These are phyloP conservation scores for Poecile atricapillus DNA, from an alignment of 2,113 vertebrate genomes.

Conservation along the genomic window DNA sequence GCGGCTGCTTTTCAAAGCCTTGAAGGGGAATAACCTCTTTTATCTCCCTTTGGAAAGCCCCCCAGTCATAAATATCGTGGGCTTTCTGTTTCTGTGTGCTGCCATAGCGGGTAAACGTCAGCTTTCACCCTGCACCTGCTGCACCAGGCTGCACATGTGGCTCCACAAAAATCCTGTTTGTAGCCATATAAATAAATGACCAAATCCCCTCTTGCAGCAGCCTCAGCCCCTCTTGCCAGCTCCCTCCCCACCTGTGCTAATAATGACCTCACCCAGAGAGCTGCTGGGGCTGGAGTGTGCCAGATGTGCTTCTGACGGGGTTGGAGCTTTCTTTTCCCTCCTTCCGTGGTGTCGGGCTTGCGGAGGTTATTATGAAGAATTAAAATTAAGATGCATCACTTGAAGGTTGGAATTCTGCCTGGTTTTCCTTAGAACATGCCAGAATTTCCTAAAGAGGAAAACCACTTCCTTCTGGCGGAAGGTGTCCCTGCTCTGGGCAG, in stretches of 20 bases:
- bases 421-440: background rate
- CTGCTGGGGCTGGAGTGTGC: background rate
- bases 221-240: background rate
- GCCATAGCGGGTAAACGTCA: background rate
- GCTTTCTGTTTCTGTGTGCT: background rate
- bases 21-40: background rate
- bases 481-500: background rate
- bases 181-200: background rate
- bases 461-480: background rate
- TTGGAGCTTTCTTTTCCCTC: background rate
- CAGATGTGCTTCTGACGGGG: background rate
- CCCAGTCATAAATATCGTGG: background rate
- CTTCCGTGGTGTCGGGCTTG: background rate
- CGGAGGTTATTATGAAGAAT: background rate
- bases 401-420: background rate
- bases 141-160: background rate
- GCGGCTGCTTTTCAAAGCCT: background rate
- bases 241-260: constrained; percentile 36
- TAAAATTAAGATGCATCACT: background rate
- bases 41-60: background rate
- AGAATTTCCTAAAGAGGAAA: background rate
- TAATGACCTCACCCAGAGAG: background rate
- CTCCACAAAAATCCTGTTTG: background rate
- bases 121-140: background rate
- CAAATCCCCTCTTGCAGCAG: background rate